These are phyloP conservation scores for Cyanocitta stelleri DNA, from an alignment of 2,113 vertebrate genomes.

Conservation along the genomic window DNA sequence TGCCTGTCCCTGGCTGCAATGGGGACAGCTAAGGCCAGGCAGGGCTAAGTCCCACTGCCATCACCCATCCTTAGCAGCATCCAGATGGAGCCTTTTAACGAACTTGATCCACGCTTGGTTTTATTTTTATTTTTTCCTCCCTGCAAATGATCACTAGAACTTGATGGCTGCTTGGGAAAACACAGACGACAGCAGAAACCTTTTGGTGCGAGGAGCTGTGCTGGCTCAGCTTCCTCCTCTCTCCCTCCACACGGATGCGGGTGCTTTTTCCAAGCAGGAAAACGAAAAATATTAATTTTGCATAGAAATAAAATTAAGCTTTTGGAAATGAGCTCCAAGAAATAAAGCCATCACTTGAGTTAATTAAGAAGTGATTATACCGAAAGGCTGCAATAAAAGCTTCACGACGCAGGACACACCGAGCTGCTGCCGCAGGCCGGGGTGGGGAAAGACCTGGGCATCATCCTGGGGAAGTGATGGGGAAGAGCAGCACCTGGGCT, in stretches of 20 bases:
- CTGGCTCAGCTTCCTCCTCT: constrained; percentile 32
- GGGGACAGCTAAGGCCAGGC: background rate
- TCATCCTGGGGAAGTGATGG: rapidly evolving
- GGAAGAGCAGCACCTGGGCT: background rate
- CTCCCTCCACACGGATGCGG: background rate
- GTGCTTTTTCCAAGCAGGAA: constrained; percentile 17
- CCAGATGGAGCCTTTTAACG: constrained; percentile 56
- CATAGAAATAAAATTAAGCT: constrained; percentile 72
- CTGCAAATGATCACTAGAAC: constrained; percentile 59
- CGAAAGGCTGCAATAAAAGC: constrained; percentile 41
- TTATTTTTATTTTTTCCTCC: constrained; percentile 49
- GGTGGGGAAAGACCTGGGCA: background rate
- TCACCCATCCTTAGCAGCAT: constrained; percentile 12
- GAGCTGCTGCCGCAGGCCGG: background rate
- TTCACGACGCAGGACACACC: background rate
- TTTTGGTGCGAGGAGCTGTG: constrained; percentile 7
- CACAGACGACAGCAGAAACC: background rate
- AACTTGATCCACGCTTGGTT: constrained; percentile 21
- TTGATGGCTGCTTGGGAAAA: constrained; percentile 54
- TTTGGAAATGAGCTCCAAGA: constrained; percentile 64
- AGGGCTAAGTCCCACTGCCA: constrained; percentile 6
- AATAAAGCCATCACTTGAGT: constrained; percentile 67
- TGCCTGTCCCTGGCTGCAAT: background rate
- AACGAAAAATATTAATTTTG: constrained; percentile 72
- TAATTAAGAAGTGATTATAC: constrained; percentile 75